Conservation (phyloP, 2,888 invertebrate genomes). For the Labia minor region DNA sequence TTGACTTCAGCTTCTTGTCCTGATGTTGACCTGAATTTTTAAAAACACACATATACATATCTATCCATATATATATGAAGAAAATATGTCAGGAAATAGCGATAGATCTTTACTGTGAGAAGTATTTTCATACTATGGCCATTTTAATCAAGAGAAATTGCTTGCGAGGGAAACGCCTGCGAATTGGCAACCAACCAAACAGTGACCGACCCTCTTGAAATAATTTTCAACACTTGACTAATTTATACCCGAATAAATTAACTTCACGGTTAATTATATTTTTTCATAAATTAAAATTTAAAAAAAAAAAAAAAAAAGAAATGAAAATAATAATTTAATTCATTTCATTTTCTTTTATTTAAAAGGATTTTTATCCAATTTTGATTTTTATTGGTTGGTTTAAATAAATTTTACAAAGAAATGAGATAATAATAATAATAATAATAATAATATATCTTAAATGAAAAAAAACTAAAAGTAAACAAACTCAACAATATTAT, state of each 20-base stretch:
- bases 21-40: constrained; percentile 54
- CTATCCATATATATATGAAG: neutral
- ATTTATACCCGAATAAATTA: constrained; percentile 5
- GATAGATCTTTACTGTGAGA: constrained; percentile 20
- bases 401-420: no score
- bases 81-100: neutral
- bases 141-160: neutral
- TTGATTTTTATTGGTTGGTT: no score
- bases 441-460: no score
- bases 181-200: neutral
- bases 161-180: neutral
- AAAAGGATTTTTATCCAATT: no score
- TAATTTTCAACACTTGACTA: neutral
- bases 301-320: neutral
- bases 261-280: neutral
- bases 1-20: constrained; percentile 51
- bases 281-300: neutral
- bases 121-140: constrained; percentile 4
- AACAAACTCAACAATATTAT: no score
- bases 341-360: no score
- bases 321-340: neutral
- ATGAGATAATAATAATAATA: no score
- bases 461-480: no score
- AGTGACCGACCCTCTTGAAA: neutral
- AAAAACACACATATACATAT: constrained; percentile 19